phyloP scores from a whole-genome alignment of 2,113 vertebrate genomes.

The Corythornis madagascariensis region DNA sequence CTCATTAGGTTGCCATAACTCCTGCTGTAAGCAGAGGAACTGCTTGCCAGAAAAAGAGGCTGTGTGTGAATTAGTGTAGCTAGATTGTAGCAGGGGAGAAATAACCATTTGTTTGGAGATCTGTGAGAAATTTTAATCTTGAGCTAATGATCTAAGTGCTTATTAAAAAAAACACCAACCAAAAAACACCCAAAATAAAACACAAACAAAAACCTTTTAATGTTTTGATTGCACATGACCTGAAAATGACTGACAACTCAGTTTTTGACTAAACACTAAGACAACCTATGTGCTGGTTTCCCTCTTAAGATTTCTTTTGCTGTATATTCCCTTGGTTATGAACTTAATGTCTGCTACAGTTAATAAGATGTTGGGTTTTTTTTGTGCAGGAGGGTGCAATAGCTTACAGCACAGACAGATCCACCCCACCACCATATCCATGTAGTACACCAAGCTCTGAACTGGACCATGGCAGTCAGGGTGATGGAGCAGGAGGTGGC shows the following conservation, averaged over 20 bases:
- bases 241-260: neutral
- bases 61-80: neutral
- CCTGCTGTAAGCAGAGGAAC: neutral
- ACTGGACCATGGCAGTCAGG: conserved; percentile 75
- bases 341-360: neutral
- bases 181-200: neutral
- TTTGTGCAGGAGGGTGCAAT: conserved; percentile 82
- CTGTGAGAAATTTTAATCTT: neutral
- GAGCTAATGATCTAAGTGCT: neutral
- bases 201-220: too few species aligned
- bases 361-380: neutral
- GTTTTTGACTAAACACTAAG: neutral
- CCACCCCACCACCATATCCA: conserved; percentile 78
- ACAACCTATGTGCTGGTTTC: neutral
- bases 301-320: neutral
- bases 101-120: neutral
- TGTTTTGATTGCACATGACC: neutral
- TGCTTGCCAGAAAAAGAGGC: neutral
- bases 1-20: neutral
- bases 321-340: neutral
- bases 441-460: conserved; percentile 89
- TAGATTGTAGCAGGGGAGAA: neutral
- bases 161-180: neutral
- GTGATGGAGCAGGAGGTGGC: conserved; percentile 70
- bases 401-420: conserved; percentile 74